Percentiles rank a stretch among this genome's conserved stretches.
Evolutionary conservation across 2,888 invertebrate genomes (phyloP).

Genomic region (Mesoligia furuncula): DNA sequence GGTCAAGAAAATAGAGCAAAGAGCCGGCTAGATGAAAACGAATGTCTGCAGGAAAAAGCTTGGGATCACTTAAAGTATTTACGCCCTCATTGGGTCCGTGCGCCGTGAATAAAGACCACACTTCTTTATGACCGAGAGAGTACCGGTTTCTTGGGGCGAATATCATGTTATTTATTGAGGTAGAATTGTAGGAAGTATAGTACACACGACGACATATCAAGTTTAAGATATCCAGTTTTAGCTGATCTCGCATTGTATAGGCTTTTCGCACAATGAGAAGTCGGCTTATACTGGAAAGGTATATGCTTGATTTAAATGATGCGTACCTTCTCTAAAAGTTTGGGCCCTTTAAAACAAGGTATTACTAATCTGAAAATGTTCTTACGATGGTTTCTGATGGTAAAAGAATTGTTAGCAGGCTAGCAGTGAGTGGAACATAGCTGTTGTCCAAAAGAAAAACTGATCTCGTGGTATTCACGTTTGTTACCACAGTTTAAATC

Average conservation of each 20-base stretch:
- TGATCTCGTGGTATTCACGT: background rate
- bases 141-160: conserved; percentile 42
- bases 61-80: conserved; percentile 46
- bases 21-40: conserved; percentile 51
- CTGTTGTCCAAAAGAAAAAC: background rate
- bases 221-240: background rate
- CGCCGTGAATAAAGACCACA: conserved; percentile 43
- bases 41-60: conserved; percentile 59
- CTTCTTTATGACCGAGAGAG: conserved; percentile 45
- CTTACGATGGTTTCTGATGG: background rate
- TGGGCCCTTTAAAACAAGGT: background rate
- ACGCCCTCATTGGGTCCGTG: conserved; percentile 42
- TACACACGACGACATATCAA: background rate
- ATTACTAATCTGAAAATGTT: background rate
- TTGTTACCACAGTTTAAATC: background rate
- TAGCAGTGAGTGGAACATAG: background rate
- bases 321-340: background rate
- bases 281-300: background rate
- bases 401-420: background rate
- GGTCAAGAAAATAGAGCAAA: conserved; percentile 42
- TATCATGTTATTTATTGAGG: conserved; percentile 10
- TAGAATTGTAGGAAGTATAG: background rate
- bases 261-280: background rate
- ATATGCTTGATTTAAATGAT: no score
- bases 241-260: background rate